Evolutionary conservation across 1,140 invertebrate species (phyloP), one percentile per base, ranked within the genome.

Genomic region (Elysia chlorotica): DNA sequence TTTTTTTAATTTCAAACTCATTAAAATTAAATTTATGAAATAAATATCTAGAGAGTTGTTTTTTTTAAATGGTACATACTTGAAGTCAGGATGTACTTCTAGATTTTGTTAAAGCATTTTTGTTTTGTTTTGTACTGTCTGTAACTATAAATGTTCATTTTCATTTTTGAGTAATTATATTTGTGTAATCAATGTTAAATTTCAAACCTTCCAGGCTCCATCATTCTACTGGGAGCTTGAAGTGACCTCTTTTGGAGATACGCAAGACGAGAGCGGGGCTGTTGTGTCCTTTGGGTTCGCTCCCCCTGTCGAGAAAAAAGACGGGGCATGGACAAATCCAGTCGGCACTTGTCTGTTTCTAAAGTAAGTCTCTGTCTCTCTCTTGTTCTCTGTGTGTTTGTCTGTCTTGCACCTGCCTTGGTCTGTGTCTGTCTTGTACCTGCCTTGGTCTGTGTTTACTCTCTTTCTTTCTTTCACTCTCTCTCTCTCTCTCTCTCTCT

Each of bases 181-280:
- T n/a, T n/a, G n/a, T n/a, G n/a, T n/a, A n/a, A n/a, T n/a, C n/a
- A n/a, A n/a, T n/a, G n/a, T n/a, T n/a, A n/a, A n/a, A n/a, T n/a
- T n/a, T n/a, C n/a, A n/a, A n/a, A n/a, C n/a, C n/a, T n/a, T n/a
- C 25, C 61, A 87, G 85, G 84, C 86, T 48, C 82, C 86, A 37
- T 85, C 84, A 28, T 87, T 87, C 73, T 87, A 87, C 76, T 87
- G 86, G 86, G 86, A 88, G 74, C 57, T 87, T 30, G 85, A 86
- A 74, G 83, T 88, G 21, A 81, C 81, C 68, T 86, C 86, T 25
- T 83, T 86, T 75, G 87, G 87, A 14, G 86, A 88, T 57, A 66
- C 74, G 17, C 83, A 84, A 53, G 86, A 86, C 41, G 87, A 88
- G 28, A 83, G 82, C 71, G 79, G 82, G 1, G 79, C 84, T 37